Evolutionary conservation across 2,113 vertebrate species (phyloP).

Genomic region (Grantiella picta): DNA sequence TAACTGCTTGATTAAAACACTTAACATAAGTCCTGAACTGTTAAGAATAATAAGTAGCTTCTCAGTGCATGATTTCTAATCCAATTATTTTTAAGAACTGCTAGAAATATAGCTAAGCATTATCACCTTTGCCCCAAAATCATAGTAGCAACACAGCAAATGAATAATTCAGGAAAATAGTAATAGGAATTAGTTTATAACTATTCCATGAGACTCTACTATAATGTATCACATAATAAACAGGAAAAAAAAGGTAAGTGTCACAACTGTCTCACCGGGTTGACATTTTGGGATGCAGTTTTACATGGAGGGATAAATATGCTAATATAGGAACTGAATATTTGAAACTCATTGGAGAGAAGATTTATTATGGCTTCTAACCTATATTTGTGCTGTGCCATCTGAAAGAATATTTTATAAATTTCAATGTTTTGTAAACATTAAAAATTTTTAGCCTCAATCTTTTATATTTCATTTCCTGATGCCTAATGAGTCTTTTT

Average conservation of each 20-base stretch:
- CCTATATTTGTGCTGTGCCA: neutral
- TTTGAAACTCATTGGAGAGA: neutral
- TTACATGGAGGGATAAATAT: neutral
- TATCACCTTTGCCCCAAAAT: constrained; percentile 37
- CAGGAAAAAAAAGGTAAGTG: neutral
- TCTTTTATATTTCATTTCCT: neutral
- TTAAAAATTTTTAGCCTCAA: neutral
- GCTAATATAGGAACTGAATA: neutral
- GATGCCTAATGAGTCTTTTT: neutral
- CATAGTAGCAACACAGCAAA: constrained; percentile 4
- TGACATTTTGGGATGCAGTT: neutral
- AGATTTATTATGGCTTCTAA: neutral
- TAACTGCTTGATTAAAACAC: constrained; percentile 56
- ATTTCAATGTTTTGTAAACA: neutral
- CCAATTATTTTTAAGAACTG: constrained; percentile 57
- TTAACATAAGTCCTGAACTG: constrained; percentile 24
- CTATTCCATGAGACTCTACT: neutral
- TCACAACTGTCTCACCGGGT: neutral
- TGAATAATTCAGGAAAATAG: constrained; percentile 33
- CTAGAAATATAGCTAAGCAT: constrained; percentile 12
- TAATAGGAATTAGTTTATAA: constrained; percentile 18
- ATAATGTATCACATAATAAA: neutral
- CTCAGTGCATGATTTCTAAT: constrained; percentile 45
- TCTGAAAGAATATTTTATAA: neutral
- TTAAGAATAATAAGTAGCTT: constrained; percentile 50